These are phyloP conservation scores for Drosophila falleni DNA, from an alignment of 2,888 invertebrate genomes.

Conservation along the genomic window DNA sequence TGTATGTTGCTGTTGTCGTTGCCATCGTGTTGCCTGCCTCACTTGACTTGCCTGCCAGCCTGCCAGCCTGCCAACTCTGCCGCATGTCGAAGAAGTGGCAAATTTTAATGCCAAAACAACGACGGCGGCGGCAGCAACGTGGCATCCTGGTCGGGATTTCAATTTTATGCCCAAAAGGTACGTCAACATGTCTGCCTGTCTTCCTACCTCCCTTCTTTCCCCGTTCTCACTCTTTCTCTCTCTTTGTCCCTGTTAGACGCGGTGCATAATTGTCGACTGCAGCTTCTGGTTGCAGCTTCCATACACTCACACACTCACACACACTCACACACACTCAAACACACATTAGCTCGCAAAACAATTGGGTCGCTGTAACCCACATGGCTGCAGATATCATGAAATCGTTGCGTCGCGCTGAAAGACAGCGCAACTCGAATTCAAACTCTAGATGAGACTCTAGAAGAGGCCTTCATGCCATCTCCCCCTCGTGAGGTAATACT, in stretches of 20 bases:
- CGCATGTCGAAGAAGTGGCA: slow-evolving; percentile 76
- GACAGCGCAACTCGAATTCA: too few relatives aligned
- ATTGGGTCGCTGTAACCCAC: too few relatives aligned
- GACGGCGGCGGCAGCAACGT: slow-evolving; percentile 38
- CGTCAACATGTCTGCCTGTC: slow-evolving; percentile 71
- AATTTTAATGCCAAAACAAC: slow-evolving; percentile 80
- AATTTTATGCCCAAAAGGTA: slow-evolving; percentile 82
- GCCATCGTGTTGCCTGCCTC: slow-evolving; percentile 44
- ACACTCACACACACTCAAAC: slow-evolving; percentile 11
- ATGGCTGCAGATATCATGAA: too few relatives aligned
- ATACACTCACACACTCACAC: slow-evolving; percentile 15
- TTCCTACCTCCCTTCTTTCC: slow-evolving; percentile 1
- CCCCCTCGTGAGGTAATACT: too few relatives aligned
- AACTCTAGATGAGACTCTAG: too few relatives aligned
- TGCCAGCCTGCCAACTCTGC: slow-evolving; percentile 26
- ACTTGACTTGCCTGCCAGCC: slow-evolving; percentile 13
- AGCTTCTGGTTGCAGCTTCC: slow-evolving; percentile 65
- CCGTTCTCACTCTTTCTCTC: not conserved
- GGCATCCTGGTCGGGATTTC: slow-evolving; percentile 78
- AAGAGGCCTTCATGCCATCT: too few relatives aligned
- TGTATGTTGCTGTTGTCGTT: slow-evolving; percentile 74
- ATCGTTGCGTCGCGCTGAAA: too few relatives aligned
- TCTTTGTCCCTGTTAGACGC: slow-evolving; percentile 3
- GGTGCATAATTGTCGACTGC: slow-evolving; percentile 65
- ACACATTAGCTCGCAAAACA: too few relatives aligned